Evolutionary conservation across 2,797 vertebrate genomes (phyloP), one percentile per base, ranked within the genome.

Genomic region (Liparis tanakae): DNA sequence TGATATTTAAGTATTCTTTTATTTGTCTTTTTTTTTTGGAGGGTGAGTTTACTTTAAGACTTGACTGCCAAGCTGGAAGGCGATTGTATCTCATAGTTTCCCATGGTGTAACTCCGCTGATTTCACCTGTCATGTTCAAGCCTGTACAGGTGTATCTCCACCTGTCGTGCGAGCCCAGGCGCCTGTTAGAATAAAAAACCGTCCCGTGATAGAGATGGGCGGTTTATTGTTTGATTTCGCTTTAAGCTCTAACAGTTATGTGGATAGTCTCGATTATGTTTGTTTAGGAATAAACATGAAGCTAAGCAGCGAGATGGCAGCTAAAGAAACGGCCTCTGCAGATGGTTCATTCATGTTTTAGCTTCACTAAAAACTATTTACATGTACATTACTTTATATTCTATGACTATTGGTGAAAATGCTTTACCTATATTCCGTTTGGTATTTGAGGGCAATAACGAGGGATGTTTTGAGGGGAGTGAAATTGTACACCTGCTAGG

Each of bases 401-500:
- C 3, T 7, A 17, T 12, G 0, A 6, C 5, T 46, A 4, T 62
- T 80, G 34, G 5, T 53, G 10, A 20, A 33, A 41, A 69, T 79
- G 62, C 10, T 74, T 15, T 48, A 41, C 3, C 10, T 70, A 18
- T 73, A 67, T 75, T 81, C 10, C 75, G 39, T 75, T 14, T 58
- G 51, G 37, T 73, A 50, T 73, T 79, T 73, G 85, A 83, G 83
- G 79, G 43, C 67, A 85, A 60, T 77, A 84, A 82, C 87, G 81
- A 80, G 80, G 83, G 93, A 84, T 87, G 68, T 85, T 87, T 91
- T 90, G 86, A 91, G 86, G 80, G 81, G 84, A 90, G 82, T 94
- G 94, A 94, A 95, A 95, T 72, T 71, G 87, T 92, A 95, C 94
- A 95, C 94, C 94, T 91, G 85, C 4, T 90, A 95, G 94, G 95